Percentiles rank a stretch among this genome's conserved stretches.
Conservation (phyloP, 2,888 invertebrate species). For the Plusia festucae region DNA sequence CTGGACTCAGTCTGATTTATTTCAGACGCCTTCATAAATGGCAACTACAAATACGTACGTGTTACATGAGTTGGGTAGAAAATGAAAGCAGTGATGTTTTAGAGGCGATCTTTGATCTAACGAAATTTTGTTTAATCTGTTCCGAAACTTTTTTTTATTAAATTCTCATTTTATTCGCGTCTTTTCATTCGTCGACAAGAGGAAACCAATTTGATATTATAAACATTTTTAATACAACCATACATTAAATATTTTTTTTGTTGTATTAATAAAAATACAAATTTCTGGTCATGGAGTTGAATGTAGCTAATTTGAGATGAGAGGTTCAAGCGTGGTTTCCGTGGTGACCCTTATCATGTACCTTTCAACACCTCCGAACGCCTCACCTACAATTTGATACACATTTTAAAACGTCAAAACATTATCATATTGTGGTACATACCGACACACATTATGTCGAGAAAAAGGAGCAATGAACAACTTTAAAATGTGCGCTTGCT, state of each 20-base stretch:
- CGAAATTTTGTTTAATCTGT: background rate
- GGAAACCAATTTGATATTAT: too few relatives aligned
- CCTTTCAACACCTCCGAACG: slow-evolving; percentile 72
- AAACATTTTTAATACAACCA: too few relatives aligned
- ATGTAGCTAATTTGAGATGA: slow-evolving; percentile 67
- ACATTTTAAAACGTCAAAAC: slow-evolving; percentile 72
- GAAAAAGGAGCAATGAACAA: slow-evolving; percentile 20
- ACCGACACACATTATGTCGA: slow-evolving; percentile 11
- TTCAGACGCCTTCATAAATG: slow-evolving; percentile 66
- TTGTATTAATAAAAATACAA: too few relatives aligned
- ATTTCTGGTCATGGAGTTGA: slow-evolving; percentile 49
- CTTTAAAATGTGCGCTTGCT: slow-evolving; percentile 20
- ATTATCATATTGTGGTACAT: slow-evolving; percentile 60
- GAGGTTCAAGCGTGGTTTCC: slow-evolving; percentile 54
- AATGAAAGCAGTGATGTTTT: slow-evolving; percentile 18
- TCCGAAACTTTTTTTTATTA: background rate
- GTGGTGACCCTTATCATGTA: slow-evolving; percentile 72
- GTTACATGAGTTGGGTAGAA: slow-evolving; percentile 32
- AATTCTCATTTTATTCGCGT: background rate
- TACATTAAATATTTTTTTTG: too few relatives aligned
- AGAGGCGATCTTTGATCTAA: slow-evolving; percentile 9
- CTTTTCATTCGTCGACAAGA: too few relatives aligned
- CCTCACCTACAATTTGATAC: slow-evolving; percentile 65
- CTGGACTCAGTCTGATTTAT: slow-evolving; percentile 79
- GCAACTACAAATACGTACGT: slow-evolving; percentile 50